Evolutionary conservation across 2,113 vertebrate genomes (phyloP), one percentile per base, ranked within the genome.

Genomic region (Ivindomyrus marchei): DNA sequence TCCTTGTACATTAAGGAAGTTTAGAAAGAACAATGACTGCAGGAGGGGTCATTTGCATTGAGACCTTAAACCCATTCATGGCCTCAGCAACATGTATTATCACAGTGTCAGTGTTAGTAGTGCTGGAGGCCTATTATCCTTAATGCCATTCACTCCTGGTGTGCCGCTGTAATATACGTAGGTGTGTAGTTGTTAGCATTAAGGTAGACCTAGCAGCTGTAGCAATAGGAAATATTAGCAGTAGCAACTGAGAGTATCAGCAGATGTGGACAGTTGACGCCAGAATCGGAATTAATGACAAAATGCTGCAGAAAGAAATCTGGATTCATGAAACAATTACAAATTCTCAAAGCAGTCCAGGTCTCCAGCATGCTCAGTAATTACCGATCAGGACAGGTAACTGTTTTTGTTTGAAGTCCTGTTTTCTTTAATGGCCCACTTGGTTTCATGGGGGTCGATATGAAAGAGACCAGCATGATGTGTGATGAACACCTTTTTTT

Each of bases 401-500:
- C 66, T 36, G 66, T 74, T 74, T 36, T 36, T 74, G n/a, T 74
- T 74, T 74, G 56, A 62, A 70, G 62, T 42, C 36, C 10, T 80
- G 31, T 80, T 80, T 42, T 80, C 74, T 42, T 42, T 80, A 42
- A 80, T 19, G 17, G 74, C 70, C 70, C 36, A 39, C 31, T 77
- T 36, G 70, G 31, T 39, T 77, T 77, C 70, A 6, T 13, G 70
- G 70, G 56, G 70, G 70, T 17, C 36, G 74, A 80, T 70, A 31
- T 47, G 83, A 85, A 46, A 42, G 39, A 84, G 83, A 24, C 15
- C 74, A 80, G 74, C 74, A 70, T n/a, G 27, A 95, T 90, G 94
- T 95, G 95, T 85, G 83, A 85, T 94, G 94, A 97, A 95, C 95
- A 97, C 95, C 95, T 96, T 95, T 95, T 96, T 89, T 92, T 93